Conservation (phyloP, 2,113 vertebrate genomes). For the Cavia aperea region DNA sequence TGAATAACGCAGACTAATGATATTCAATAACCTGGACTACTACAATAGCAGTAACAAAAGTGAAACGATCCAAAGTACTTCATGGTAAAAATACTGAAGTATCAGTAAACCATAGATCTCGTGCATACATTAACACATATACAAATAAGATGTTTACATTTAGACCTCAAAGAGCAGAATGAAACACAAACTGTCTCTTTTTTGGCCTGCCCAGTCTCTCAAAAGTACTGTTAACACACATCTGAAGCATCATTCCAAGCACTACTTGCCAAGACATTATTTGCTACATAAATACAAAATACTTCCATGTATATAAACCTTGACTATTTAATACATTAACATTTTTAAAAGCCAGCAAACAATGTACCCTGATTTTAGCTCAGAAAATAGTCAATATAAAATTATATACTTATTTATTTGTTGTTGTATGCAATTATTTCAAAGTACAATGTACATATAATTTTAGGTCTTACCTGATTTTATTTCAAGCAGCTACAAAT, state of each 20-base stretch:
- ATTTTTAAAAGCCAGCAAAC: constrained; percentile 12
- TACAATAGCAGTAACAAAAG: not conserved
- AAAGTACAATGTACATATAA: not conserved
- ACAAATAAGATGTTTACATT: not conserved
- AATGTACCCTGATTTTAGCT: not conserved
- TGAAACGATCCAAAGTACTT: not conserved
- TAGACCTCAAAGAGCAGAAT: not conserved
- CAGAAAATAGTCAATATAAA: not conserved
- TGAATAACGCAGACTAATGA: not conserved
- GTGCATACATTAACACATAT: not conserved
- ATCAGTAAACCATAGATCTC: not conserved
- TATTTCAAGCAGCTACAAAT: constrained; percentile 6
- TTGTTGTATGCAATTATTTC: not conserved
- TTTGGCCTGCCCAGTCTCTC: not conserved
- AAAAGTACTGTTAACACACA: accelerated
- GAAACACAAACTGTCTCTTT: not conserved
- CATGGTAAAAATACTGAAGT: not conserved
- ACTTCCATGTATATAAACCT: not conserved
- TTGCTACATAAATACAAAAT: not conserved
- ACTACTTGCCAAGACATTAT: not conserved
- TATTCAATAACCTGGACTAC: not conserved
- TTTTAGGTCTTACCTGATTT: not conserved
- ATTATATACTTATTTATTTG: not conserved
- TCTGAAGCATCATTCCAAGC: not conserved
- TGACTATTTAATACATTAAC: not conserved